Percentiles rank a stretch among this genome's conserved stretches.
Evolutionary conservation across 1,140 invertebrate genomes (phyloP).

Genomic region (Drosophila nikananu): DNA sequence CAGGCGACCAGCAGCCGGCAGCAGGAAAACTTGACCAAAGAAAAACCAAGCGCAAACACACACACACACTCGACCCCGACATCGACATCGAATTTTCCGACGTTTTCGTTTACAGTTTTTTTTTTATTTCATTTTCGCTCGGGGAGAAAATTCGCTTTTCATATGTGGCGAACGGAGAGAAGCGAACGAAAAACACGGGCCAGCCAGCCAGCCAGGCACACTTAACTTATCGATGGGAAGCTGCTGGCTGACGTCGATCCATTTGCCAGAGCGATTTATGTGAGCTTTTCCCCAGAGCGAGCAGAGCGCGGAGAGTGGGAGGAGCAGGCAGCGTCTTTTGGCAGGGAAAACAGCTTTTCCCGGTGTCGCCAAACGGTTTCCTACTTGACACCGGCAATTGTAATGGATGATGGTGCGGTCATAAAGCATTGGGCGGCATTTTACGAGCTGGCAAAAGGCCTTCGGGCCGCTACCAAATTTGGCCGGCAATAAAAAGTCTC

Average conservation of each 20-base stretch:
- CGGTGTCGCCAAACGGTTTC: conserved; percentile 3
- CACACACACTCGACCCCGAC: conserved; percentile 47
- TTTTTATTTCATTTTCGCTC: conserved; percentile 57
- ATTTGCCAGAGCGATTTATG: conserved; percentile 57
- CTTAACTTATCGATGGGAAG: conserved; percentile 68
- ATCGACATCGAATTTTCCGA: conserved; percentile 77
- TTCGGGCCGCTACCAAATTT: conserved; percentile 43
- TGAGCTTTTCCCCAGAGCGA: conserved; percentile 28
- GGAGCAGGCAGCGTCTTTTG: neutral
- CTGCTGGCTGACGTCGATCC: conserved; percentile 73
- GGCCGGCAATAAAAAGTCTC: conserved; percentile 51
- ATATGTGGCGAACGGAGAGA: conserved; percentile 57
- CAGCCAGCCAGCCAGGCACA: conserved; percentile 10
- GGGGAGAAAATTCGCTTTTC: conserved; percentile 81
- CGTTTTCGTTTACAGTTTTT: conserved; percentile 56
- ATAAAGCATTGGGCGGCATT: conserved; percentile 51
- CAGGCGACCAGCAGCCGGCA: conserved; percentile 74
- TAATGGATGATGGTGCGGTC: conserved; percentile 23
- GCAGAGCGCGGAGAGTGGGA: neutral
- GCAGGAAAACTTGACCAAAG: conserved; percentile 76
- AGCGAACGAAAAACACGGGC: conserved; percentile 6
- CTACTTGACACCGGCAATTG: conserved; percentile 36
- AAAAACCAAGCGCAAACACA: conserved; percentile 64
- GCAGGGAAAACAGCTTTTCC: conserved; percentile 42
- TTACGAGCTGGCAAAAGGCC: conserved; percentile 55